phyloP scores from a whole-genome alignment of 2,888 invertebrate genomes.

The Eilema depressum region DNA sequence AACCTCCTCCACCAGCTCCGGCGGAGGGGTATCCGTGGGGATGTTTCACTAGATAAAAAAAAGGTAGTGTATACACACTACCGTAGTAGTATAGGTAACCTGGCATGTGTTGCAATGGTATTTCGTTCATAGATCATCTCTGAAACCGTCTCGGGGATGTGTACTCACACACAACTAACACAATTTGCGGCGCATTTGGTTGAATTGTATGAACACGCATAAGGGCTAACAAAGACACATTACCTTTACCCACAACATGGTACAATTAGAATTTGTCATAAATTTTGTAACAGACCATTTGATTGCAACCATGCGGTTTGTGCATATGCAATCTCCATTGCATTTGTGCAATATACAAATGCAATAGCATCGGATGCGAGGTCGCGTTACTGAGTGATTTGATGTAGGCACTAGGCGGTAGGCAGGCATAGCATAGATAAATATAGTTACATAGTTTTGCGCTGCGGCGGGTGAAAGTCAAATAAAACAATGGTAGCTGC shows the following conservation, averaged over 20 bases:
- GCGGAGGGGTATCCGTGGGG: no score
- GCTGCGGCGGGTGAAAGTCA: constrained; percentile 41
- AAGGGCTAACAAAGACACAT: constrained; percentile 2
- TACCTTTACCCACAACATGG: constrained; percentile 5
- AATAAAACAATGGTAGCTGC: constrained; percentile 31
- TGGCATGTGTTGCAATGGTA: not conserved
- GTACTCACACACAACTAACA: not conserved
- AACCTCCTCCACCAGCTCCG: no score
- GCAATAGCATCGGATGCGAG: constrained; percentile 51
- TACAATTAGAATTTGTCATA: constrained; percentile 16
- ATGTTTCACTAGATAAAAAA: no score
- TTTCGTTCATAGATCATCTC: not conserved
- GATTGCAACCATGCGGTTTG: constrained; percentile 24
- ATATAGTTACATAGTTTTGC: not conserved
- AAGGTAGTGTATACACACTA: no score
- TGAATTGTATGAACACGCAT: not conserved
- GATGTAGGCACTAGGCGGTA: constrained; percentile 24
- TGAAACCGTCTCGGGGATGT: not conserved
- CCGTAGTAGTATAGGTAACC: not conserved
- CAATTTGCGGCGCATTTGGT: not conserved
- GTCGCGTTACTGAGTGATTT: constrained; percentile 45
- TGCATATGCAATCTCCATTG: constrained; percentile 44
- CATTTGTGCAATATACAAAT: constrained; percentile 51
- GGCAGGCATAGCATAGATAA: not conserved
- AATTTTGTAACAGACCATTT: constrained; percentile 31